Evolutionary conservation across 1,140 invertebrate species (phyloP).

Genomic region (Ceratina japonica): DNA sequence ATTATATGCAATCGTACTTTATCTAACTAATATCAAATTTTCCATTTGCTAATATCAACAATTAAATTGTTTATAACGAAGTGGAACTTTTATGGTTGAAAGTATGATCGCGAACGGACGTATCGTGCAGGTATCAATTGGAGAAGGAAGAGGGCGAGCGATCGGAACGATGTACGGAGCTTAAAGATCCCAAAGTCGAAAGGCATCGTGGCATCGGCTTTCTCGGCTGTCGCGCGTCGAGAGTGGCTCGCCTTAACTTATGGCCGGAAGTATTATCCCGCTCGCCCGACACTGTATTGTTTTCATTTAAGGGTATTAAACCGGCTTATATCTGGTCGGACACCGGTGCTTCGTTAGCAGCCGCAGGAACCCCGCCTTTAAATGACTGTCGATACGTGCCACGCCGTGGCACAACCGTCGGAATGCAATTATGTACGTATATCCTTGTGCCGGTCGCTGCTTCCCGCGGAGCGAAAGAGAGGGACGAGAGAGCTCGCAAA

Average conservation of each 20-base stretch:
- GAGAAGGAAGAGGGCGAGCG: background rate
- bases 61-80: no score
- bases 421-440: slow-evolving; percentile 28
- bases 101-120: no score
- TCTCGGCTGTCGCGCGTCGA: slow-evolving; percentile 4
- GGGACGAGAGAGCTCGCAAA: background rate
- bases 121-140: background rate
- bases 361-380: slow-evolving; percentile 29
- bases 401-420: background rate
- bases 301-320: slow-evolving; percentile 54
- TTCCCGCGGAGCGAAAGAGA: background rate
- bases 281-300: slow-evolving; percentile 54
- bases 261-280: slow-evolving; percentile 65
- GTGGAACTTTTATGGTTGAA: no score
- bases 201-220: background rate
- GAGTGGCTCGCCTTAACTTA: slow-evolving; percentile 53
- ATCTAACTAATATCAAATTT: no score
- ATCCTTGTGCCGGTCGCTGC: background rate
- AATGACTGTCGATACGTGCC: slow-evolving; percentile 25
- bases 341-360: slow-evolving; percentile 46
- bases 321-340: slow-evolving; percentile 47
- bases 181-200: background rate
- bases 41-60: no score
- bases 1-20: no score
- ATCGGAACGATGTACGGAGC: background rate